These are phyloP conservation scores for Parauchenoglanis ngamensis DNA, from an alignment of 2,797 vertebrate genomes.

Conservation along the genomic window DNA sequence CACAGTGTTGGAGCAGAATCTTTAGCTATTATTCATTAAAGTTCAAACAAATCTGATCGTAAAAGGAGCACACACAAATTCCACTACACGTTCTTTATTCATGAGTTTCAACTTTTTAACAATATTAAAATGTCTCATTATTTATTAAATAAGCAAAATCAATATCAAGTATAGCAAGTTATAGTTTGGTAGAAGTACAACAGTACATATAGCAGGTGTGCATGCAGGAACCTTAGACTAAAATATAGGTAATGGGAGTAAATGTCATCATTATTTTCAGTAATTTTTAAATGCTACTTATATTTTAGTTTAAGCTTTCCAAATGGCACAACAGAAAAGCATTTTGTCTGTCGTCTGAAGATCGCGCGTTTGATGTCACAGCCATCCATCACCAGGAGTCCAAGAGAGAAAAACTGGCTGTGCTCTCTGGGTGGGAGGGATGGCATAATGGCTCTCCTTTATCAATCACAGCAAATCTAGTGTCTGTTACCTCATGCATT, in stretches of 20 bases:
- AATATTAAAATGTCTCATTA: background rate
- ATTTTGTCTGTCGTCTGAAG: background rate
- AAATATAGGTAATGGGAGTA: background rate
- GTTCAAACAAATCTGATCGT: background rate
- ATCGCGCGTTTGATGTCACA: background rate
- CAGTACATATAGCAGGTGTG: background rate
- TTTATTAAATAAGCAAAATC: background rate
- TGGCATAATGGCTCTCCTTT: background rate
- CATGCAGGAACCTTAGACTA: background rate
- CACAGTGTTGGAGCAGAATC: too few species aligned
- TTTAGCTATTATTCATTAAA: too few species aligned
- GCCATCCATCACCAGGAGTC: background rate
- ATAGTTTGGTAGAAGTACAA: background rate
- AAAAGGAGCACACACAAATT: background rate
- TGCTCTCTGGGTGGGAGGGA: background rate
- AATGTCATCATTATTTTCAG: background rate
- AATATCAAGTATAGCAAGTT: background rate
- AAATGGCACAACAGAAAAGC: background rate
- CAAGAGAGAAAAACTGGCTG: background rate
- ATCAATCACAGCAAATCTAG: background rate
- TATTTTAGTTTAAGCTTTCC: background rate
- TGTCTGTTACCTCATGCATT: background rate
- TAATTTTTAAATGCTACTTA: background rate
- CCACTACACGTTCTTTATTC: background rate
- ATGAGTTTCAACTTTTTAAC: background rate